These are phyloP conservation scores for Lypha dubia DNA, from an alignment of 2,888 invertebrate genomes.

Conservation along the genomic window DNA sequence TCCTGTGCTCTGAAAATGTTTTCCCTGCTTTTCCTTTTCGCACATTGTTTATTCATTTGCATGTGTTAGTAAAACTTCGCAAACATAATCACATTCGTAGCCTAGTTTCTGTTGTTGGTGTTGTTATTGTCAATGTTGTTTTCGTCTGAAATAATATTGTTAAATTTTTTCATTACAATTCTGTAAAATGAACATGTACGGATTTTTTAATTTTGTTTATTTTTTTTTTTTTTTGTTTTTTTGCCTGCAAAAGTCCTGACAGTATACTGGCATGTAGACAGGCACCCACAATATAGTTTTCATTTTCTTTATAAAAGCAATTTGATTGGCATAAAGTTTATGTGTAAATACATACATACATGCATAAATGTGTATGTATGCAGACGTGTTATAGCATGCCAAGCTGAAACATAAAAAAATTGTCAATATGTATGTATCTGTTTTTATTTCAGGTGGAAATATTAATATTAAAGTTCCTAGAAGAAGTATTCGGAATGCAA, in stretches of 20 bases:
- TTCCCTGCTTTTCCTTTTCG: background rate
- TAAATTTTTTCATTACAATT: conserved; percentile 48
- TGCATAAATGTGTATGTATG: no score
- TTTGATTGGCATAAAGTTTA: conserved; percentile 28
- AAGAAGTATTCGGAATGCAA: no score
- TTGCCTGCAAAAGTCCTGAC: conserved; percentile 7
- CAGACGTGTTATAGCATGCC: background rate
- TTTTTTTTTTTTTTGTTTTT: background rate
- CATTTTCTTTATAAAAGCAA: background rate
- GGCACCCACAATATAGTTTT: conserved; percentile 14
- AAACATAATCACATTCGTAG: conserved; percentile 16
- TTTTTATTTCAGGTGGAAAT: background rate
- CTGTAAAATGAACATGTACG: background rate
- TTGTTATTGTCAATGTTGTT: conserved; percentile 16
- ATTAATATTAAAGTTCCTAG: no score
- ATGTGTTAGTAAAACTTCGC: background rate
- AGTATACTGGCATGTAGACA: conserved; percentile 25
- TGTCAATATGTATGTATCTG: background rate
- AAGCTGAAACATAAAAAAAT: background rate
- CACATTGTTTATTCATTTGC: background rate
- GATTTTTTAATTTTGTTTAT: no score
- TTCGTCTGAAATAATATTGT: conserved; percentile 33
- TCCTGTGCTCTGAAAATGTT: background rate
- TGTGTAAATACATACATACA: no score
- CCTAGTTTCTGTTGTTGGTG: conserved; percentile 21